Conservation (phyloP, 2,888 invertebrate species). For the Helobdella robusta region DNA sequence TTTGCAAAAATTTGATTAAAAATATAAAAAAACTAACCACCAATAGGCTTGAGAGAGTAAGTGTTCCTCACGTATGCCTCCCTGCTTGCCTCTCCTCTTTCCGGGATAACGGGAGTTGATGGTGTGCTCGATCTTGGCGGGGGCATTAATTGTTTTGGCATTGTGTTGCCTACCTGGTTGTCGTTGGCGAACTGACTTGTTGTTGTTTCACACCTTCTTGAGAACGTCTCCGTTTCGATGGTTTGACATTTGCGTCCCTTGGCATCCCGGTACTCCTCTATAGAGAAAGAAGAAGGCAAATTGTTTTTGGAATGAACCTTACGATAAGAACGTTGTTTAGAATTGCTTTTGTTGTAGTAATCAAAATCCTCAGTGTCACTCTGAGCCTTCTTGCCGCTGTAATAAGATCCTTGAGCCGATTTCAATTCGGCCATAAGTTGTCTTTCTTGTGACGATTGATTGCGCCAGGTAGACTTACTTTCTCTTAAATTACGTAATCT, state of each 20-base stretch:
- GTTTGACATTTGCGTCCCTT: slow-evolving; percentile 22
- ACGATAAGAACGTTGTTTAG: neutral
- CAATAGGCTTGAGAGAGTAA: slow-evolving; percentile 10
- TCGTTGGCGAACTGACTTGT: slow-evolving; percentile 25
- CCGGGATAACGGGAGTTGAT: slow-evolving; percentile 33
- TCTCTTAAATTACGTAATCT: slow-evolving; percentile 39
- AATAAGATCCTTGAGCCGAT: slow-evolving; percentile 40
- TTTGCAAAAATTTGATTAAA: neutral
- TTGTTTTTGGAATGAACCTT: neutral
- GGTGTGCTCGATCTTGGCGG: slow-evolving; percentile 31
- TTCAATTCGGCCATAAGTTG: slow-evolving; percentile 64
- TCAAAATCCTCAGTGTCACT: slow-evolving; percentile 49
- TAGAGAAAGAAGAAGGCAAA: slow-evolving; percentile 7
- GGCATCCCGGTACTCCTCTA: slow-evolving; percentile 12
- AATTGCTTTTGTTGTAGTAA: slow-evolving; percentile 30
- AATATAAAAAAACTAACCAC: neutral
- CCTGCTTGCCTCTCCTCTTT: slow-evolving; percentile 28
- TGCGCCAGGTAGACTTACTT: slow-evolving; percentile 32
- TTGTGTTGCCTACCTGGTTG: neutral
- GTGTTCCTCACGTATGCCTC: slow-evolving; percentile 29
- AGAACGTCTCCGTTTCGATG: slow-evolving; percentile 24
- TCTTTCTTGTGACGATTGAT: slow-evolving; percentile 56
- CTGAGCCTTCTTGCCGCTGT: slow-evolving; percentile 52
- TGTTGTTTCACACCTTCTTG: slow-evolving; percentile 21
- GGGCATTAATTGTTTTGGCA: slow-evolving; percentile 17